Conservation (phyloP, 1,140 invertebrate genomes). For the Drosophila varians region DNA sequence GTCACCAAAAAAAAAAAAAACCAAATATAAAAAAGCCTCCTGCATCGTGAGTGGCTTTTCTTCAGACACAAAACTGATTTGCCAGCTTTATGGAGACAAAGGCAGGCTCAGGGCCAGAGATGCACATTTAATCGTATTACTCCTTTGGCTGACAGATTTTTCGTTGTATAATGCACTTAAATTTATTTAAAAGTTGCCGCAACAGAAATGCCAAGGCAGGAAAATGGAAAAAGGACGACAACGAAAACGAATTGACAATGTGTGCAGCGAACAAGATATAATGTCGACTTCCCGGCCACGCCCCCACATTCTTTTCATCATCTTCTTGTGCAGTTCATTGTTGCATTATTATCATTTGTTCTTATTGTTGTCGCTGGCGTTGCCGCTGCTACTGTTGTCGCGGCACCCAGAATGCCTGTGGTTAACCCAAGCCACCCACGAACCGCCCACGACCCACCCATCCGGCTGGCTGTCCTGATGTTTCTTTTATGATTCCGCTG, state of each 20-base stretch:
- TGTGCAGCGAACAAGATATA: constrained; percentile 72
- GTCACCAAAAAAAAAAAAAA: not conserved
- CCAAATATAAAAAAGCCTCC: not conserved
- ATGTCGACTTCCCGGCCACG: constrained; percentile 40
- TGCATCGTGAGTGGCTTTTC: constrained; percentile 51
- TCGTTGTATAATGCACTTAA: constrained; percentile 59
- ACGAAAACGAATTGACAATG: constrained; percentile 60
- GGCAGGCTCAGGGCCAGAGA: constrained; percentile 11
- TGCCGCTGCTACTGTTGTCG: constrained; percentile 25
- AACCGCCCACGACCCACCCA: constrained; percentile 1
- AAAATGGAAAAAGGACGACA: constrained; percentile 1
- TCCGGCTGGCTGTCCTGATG: constrained; percentile 15
- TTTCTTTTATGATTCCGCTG: constrained; percentile 55
- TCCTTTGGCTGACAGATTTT: constrained; percentile 35
- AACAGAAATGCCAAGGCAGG: constrained; percentile 2
- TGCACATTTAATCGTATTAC: constrained; percentile 69
- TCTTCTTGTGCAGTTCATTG: constrained; percentile 53
- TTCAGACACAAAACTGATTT: constrained; percentile 50
- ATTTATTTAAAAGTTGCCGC: constrained; percentile 60
- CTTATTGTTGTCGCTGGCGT: constrained; percentile 34
- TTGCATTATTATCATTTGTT: constrained; percentile 68
- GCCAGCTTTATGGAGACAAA: constrained; percentile 37
- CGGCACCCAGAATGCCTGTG: constrained; percentile 42
- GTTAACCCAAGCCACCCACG: constrained; percentile 28
- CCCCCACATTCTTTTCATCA: constrained; percentile 51